Conservation (phyloP, 2,113 vertebrate genomes). For the Gadus chalcogrammus region DNA sequence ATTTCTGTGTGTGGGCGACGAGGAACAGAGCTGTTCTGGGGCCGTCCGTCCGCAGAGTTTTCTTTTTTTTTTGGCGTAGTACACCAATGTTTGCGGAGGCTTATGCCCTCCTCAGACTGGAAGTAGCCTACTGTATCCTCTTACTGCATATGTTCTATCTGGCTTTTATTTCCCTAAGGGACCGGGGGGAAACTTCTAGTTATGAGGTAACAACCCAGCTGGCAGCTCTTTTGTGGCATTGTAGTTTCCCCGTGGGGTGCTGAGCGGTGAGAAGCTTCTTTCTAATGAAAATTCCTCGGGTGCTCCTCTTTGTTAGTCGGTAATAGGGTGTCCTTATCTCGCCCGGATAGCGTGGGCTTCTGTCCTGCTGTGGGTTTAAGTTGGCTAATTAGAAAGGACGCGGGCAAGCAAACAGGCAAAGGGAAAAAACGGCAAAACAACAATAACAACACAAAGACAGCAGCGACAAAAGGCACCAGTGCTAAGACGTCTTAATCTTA, state of each 20-base stretch:
- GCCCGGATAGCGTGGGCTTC: constrained; percentile 57
- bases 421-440: constrained; percentile 54
- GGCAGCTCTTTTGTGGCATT: constrained; percentile 67
- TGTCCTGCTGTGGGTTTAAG: constrained; percentile 77
- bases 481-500: constrained; percentile 19
- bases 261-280: constrained; percentile 70
- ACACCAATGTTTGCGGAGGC: constrained; percentile 9
- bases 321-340: constrained; percentile 69
- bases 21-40: constrained; percentile 58
- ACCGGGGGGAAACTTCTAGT: constrained; percentile 63
- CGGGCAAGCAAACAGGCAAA: constrained; percentile 48
- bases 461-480: constrained; percentile 35
- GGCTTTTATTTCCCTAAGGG: no score
- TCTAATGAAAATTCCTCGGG: constrained; percentile 81
- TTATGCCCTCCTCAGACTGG: constrained; percentile 31
- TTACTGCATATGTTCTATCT: no score
- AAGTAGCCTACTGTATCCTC: constrained; percentile 42
- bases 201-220: constrained; percentile 65
- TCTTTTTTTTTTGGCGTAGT: constrained; percentile 7
- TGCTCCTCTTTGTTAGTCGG: constrained; percentile 70
- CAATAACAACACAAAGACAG: constrained; percentile 43
- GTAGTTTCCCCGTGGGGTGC: constrained; percentile 71
- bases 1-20: constrained; percentile 26
- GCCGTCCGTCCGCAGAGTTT: constrained; percentile 37
- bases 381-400: constrained; percentile 76